A percentile compares a stretch with the other conserved stretches of the same genome.
Conservation (phyloP, 2,797 vertebrate species). For the Oreochromis grahami region DNA sequence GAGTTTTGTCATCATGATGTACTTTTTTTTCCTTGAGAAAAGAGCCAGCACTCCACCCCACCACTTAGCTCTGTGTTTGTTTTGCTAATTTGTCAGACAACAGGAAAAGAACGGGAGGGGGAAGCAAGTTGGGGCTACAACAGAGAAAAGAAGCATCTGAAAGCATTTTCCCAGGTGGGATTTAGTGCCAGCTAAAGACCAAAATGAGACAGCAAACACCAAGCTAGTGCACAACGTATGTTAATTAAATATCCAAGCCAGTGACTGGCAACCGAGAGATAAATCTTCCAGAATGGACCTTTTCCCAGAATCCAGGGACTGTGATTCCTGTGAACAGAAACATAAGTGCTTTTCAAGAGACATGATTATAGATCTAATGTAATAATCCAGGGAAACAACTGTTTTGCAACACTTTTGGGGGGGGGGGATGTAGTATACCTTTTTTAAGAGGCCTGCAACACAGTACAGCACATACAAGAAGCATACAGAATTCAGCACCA, state of each 20-base stretch:
- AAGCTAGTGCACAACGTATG: background rate
- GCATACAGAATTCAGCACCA: constrained; percentile 62
- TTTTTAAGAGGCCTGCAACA: background rate
- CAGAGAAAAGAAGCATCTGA: constrained; percentile 3
- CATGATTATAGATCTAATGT: background rate
- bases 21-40: background rate
- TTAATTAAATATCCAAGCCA: constrained; percentile 12
- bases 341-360: background rate
- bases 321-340: background rate
- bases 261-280: background rate
- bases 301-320: background rate
- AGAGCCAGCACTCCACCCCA: background rate
- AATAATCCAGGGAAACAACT: background rate
- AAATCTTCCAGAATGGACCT: background rate
- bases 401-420: background rate
- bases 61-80: background rate
- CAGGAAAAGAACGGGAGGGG: background rate
- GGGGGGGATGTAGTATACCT: background rate
- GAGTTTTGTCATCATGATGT: background rate
- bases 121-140: background rate
- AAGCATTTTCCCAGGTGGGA: constrained; percentile 19
- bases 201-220: background rate
- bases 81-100: constrained; percentile 43
- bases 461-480: background rate
- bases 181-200: background rate